phyloP scores from a whole-genome alignment of 2,113 vertebrate genomes.

The Glaucomys volans region DNA sequence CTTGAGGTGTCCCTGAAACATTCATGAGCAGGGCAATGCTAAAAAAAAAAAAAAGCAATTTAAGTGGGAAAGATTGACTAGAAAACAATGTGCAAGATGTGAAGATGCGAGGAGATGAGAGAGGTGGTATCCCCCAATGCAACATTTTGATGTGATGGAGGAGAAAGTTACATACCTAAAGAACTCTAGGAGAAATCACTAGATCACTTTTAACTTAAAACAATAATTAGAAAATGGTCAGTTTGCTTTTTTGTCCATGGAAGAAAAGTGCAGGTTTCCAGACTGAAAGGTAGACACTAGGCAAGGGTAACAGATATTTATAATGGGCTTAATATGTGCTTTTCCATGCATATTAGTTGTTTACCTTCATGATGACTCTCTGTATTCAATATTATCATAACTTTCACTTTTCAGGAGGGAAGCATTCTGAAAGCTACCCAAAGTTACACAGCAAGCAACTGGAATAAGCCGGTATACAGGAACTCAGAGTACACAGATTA shows the following conservation, averaged over 20 bases:
- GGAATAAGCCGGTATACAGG: accelerated
- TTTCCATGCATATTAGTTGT: too few species aligned
- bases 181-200: neutral
- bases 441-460: neutral
- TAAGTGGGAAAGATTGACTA: neutral
- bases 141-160: neutral
- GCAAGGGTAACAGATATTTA: neutral
- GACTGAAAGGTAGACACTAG: neutral
- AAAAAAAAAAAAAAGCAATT: neutral
- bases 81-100: neutral
- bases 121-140: neutral
- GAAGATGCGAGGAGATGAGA: neutral
- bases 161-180: neutral
- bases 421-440: neutral
- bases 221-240: neutral
- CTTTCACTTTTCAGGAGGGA: neutral
- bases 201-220: neutral
- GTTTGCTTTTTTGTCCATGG: neutral
- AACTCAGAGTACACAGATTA: neutral
- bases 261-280: neutral
- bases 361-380: neutral
- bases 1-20: neutral
- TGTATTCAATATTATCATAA: neutral
- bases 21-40: neutral
- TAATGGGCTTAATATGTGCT: neutral